A percentile compares a stretch with the other conserved stretches of the same genome.
phyloP scores from a whole-genome alignment of 2,888 invertebrate genomes.

The Megastigmus dorsalis region DNA sequence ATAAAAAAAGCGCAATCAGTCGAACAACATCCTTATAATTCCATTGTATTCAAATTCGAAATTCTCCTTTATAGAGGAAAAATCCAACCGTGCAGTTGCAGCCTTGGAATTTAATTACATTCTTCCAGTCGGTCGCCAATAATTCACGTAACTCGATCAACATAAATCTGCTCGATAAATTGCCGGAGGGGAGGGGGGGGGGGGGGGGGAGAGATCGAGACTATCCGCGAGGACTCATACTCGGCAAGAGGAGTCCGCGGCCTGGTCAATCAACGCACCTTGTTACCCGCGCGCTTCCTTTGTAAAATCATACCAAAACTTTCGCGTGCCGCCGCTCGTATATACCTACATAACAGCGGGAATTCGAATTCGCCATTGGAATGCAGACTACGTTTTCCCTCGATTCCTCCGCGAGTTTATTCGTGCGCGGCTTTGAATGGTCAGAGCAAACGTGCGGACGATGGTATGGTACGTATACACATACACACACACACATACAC shows the following conservation, averaged over 20 bases:
- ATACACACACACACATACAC: too few relatives aligned
- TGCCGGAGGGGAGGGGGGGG: too few relatives aligned
- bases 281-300: constrained; percentile 42
- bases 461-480: background rate
- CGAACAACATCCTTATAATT: too few relatives aligned
- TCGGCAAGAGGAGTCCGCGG: background rate
- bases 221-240: background rate
- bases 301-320: constrained; percentile 45
- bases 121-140: background rate
- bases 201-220: too few relatives aligned
- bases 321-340: constrained; percentile 4
- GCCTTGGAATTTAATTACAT: background rate
- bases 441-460: background rate
- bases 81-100: too few relatives aligned
- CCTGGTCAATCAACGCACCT: constrained; percentile 23
- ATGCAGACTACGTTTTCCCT: constrained; percentile 21
- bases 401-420: background rate
- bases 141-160: background rate
- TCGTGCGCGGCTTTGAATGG: constrained; percentile 1
- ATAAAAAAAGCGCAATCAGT: too few relatives aligned
- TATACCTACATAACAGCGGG: background rate
- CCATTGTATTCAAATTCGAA: too few relatives aligned
- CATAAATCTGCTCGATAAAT: constrained; percentile 23
- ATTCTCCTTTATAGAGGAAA: too few relatives aligned
- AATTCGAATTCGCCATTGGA: constrained; percentile 40